Conservation (phyloP, 2,797 vertebrate species). For the Siniperca obscura region DNA sequence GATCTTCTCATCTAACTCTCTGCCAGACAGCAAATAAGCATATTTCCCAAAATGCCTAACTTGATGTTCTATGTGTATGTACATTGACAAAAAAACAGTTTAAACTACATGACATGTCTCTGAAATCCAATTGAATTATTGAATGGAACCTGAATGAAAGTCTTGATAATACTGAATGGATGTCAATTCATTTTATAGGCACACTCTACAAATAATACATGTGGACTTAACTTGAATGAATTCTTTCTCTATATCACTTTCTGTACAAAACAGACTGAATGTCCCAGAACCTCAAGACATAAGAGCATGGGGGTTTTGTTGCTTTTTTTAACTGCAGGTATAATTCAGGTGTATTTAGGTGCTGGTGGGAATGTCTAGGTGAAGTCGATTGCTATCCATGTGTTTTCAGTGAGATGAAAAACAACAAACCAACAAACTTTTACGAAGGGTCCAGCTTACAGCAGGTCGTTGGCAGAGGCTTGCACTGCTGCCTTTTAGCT, state of each 20-base stretch:
- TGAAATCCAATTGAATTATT: not conserved
- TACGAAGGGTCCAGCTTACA: not conserved
- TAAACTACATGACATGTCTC: not conserved
- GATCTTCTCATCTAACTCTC: no score
- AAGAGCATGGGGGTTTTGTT: not conserved
- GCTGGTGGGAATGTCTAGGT: not conserved
- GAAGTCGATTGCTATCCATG: constrained; percentile 12
- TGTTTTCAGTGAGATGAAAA: constrained; percentile 16
- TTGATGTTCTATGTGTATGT: not conserved
- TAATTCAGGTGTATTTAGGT: not conserved
- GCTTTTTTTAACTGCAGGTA: not conserved
- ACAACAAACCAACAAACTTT: constrained; percentile 13
- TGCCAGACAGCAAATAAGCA: no score
- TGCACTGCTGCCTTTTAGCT: not conserved
- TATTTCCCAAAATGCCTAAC: not conserved
- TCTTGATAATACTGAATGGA: not conserved
- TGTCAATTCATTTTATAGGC: not conserved
- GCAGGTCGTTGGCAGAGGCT: constrained; percentile 6
- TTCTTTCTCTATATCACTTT: not conserved
- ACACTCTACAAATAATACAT: not conserved
- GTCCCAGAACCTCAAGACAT: not conserved
- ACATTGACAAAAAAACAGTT: not conserved
- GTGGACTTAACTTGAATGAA: not conserved
- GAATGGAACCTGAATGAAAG: not conserved
- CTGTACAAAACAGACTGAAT: not conserved